Evolutionary conservation across 2,797 vertebrate species (phyloP), one percentile per base, ranked within the genome.

Genomic region (Rhadinocentrus ornatus): DNA sequence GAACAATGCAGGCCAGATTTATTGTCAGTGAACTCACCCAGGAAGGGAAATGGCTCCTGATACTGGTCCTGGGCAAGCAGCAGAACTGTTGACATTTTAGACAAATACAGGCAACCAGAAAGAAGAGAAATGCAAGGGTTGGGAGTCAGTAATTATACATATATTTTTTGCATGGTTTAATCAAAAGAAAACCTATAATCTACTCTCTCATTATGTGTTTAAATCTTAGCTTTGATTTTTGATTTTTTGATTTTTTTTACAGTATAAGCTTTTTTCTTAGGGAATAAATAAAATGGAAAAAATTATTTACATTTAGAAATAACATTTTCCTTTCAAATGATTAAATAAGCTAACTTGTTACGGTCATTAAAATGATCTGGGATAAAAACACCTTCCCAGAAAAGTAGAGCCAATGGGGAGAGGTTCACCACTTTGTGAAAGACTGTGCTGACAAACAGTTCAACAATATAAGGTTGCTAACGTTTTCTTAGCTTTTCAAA

Each of bases 31-130:
- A 85, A 93, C 93, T 92, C 85, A 95, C 94, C 91, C 71, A 88
- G 26, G 71, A 75, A 92, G 31, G 64, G 39, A 71, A 67, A 78
- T 0, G 8, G 75, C 9, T 91, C 89, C 71, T 90, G 89, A 77
- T 88, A 91, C 69, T 80, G 87, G 27, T 32, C 57, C 87, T 94
- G 92, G 71, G 92, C 92, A 34, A 94, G 86, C 78, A 94, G 89
- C 73, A 95, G 69, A 73, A 86, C 87, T 93, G 86, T 79, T 31
- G 78, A 81, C 52, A 77, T 55, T 26, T 78, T 16, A 80, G 11
- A 66, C 77, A 71, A 63, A 81, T 6, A 73, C 44, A 85, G 61
- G 62, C 69, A 81, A 71, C 54, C 66, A 26, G 67, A 1, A 31
- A 8, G 15, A 26, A 26, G 35, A 56, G 59, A 65, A 62, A 61